Base-by-base conservation (phyloP, 2,888 invertebrate genomes). In the Dicyrtomina minuta region DNA sequence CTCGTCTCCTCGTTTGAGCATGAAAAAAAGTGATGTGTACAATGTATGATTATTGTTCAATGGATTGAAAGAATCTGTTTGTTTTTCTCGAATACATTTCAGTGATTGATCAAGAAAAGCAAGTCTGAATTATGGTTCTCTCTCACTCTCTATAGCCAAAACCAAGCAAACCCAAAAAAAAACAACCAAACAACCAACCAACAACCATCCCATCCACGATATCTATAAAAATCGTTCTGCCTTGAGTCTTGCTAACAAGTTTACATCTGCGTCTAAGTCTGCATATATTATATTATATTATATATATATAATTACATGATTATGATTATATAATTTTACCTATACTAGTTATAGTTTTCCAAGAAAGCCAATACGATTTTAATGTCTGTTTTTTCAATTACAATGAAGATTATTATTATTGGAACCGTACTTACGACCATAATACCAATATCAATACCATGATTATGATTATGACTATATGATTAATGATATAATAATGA, bases 31-130 rank as follows among this genome's bases (percentile, higher is more conserved):
- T 6, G 3, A 12, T 15, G 46, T n/a, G 12, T 4, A 46, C 33
- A 33, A 33, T 33, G 8, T 33, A 33, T 5, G 3, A 33, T 8
- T 33, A 3, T 33, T 33, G 17, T 46, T 46, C 17, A n/a, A 46
- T 46, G 46, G 4, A 3, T 46, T 46, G 17, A 12, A n/a, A 46
- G 5, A 46, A n/a, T 46, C 17, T 46, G 46, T 46, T 58, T 66
- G 17, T 61, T 33, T 44, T 60, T 58, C 66, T 41, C 49, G 17
- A 13, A 69, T 58, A 55, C 60, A 68, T 56, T 65, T 43, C 70
- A 78, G 77, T 76, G 51, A 78, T 78, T 60, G 76, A 76, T 56
- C 77, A 77, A 67, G 78, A 78, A 70, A 78, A 78, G 74, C 71
- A 76, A 75, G 76, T 78, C 72, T 78, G 74, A 75, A 69, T 64